Evolutionary conservation across 2,888 invertebrate species (phyloP), one percentile per base, ranked within the genome.

Genomic region (Hemithea aestivaria): DNA sequence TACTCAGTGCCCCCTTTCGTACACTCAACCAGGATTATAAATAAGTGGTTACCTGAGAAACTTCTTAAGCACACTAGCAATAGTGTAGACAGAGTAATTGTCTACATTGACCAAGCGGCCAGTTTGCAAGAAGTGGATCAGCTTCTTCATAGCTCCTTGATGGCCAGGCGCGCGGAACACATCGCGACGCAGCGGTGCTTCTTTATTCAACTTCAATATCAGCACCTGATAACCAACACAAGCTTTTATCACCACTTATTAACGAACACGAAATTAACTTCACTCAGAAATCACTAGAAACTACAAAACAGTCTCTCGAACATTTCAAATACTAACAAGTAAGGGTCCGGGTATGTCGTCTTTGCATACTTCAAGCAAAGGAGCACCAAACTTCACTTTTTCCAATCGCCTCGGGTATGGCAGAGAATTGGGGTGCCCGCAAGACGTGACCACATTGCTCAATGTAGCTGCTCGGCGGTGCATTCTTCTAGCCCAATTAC

Each of bases 41-140:
- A 27, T n/a, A n/a, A 16, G 5, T 16, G 2, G 5, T 16, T 56
- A 87, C 88, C 88, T 90, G 38, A 99, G 90, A 87, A 99, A 99
- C 87, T 98, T 98, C 89, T 99, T 99, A 48, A 99, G 89, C 44
- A 99, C 98, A 80, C 98, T 98, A 40, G 99, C 98, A 66, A 99
- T 97, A 12, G 99, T 99, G 82, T 98, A 98, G 47, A 98, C 97
- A 48, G 96, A 96, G 79, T 96, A 97, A 77, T 97, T 96, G 73
- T 96, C 96, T 67, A 96, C 95, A 81, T 96, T 96, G 40, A 96
- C 95, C 54, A 96, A 88, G 34, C 96, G 90, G 24, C 96, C 96
- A 43, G 94, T 93, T 80, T 96, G 96, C 53, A 96, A 89, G 74
- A 96, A 96, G 69, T 96, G 96, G 59, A 95, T 95, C 23, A 96